Evolutionary conservation across 2,113 vertebrate species (phyloP).

Genomic region (Bettongia penicillata): DNA sequence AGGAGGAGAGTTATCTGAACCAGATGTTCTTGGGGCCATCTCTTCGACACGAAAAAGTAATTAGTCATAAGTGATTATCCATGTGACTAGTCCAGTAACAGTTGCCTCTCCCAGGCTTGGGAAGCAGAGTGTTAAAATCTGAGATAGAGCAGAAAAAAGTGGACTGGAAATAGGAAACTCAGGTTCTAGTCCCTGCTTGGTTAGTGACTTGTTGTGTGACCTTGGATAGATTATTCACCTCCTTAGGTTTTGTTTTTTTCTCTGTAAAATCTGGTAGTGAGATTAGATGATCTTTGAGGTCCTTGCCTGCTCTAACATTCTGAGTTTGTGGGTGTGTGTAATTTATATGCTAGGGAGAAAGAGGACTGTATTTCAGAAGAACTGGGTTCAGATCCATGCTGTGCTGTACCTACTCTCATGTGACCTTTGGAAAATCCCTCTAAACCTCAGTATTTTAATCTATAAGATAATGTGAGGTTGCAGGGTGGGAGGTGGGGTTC

Average conservation of each 20-base stretch:
- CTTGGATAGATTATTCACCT: not conserved
- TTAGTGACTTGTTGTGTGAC: not conserved
- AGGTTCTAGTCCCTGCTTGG: not conserved
- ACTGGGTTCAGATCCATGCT: not conserved
- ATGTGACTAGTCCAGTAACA: conserved; percentile 66
- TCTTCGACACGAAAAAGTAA: conserved; percentile 80
- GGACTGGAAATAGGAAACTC: not conserved
- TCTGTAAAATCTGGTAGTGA: not conserved
- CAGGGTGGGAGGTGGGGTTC: too few relatives aligned
- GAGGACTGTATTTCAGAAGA: not conserved
- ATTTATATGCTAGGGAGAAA: not conserved
- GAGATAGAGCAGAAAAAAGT: not conserved
- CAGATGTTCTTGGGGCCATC: conserved; percentile 85
- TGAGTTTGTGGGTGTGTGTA: not conserved
- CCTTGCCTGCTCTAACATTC: not conserved
- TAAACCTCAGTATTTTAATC: not conserved
- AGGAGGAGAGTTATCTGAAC: conserved; percentile 80
- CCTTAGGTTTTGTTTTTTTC: not conserved
- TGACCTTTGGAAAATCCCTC: not conserved
- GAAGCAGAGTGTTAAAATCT: conserved; percentile 31
- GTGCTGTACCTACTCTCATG: not conserved
- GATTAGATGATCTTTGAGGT: not conserved
- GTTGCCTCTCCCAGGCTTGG: conserved; percentile 52
- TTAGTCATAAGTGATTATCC: conserved; percentile 84
- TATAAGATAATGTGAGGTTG: not conserved